A percentile compares a stretch with the other conserved stretches of the same genome.
These are phyloP conservation scores for Alauda arvensis DNA, from an alignment of 2,797 vertebrate genomes.

Conservation along the genomic window DNA sequence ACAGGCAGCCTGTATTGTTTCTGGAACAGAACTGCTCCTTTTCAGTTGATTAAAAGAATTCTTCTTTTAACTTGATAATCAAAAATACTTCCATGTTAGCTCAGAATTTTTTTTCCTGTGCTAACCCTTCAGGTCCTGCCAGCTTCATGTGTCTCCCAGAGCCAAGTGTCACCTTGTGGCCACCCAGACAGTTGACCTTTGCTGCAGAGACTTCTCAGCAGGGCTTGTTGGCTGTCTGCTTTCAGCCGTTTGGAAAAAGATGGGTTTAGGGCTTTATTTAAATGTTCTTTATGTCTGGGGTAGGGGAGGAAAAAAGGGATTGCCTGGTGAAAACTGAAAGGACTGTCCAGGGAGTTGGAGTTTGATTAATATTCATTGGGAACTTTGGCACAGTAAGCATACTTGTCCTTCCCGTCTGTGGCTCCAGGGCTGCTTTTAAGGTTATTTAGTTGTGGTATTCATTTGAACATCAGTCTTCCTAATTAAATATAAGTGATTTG, in stretches of 20 bases:
- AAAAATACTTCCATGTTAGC: constrained; percentile 20
- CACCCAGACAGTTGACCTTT: not conserved
- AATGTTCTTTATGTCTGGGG: not conserved
- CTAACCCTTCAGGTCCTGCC: not conserved
- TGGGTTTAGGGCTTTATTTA: not conserved
- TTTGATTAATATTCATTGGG: not conserved
- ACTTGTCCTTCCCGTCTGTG: not conserved
- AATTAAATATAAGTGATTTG: not conserved
- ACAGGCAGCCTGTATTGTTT: constrained; percentile 34
- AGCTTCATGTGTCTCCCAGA: not conserved
- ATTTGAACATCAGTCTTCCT: not conserved
- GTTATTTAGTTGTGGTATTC: not conserved
- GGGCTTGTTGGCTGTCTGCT: not conserved
- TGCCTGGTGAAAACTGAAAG: not conserved
- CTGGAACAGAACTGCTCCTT: constrained; percentile 30
- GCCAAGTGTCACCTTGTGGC: not conserved
- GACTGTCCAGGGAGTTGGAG: not conserved
- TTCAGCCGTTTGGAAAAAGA: not conserved
- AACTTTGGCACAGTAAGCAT: not conserved
- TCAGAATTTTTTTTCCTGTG: not conserved
- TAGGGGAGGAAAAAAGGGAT: not conserved
- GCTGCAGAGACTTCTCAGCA: not conserved
- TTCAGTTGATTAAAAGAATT: constrained; percentile 48
- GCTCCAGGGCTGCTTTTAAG: constrained; percentile 1
- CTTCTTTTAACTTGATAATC: constrained; percentile 38